Evolutionary conservation across 2,113 vertebrate species (phyloP), one percentile per base, ranked within the genome.

Genomic region (Oriolus oriolus): DNA sequence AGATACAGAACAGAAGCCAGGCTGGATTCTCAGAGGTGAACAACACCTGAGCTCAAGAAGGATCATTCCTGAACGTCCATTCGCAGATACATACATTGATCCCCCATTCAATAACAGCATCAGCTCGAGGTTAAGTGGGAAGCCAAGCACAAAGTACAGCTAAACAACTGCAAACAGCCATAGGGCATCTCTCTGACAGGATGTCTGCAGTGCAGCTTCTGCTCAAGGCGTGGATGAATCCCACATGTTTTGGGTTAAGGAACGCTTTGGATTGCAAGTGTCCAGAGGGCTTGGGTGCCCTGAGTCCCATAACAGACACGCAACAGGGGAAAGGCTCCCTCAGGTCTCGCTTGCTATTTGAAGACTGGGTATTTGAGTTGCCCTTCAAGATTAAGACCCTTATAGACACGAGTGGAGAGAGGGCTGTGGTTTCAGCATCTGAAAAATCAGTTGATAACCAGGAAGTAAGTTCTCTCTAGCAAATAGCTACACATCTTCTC

Each of bases 211-310:
- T 16, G 16, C n/a, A 80, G 24, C 21, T 68, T 41, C 87, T 6
- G 13, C 68, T 23, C 27, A 47, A 94, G 63, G 33, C 0, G 0
- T 11, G 28, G 41, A 50, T 64, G 53, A 80, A 76, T 41, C 47
- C 53, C 28, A 23, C 0, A 1, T 19, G 11, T 18, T 71, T 47
- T 57, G 73, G 35, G 21, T 52, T 89, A 68, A 73, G 60, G 56
- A 80, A 69, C 27, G 31, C 31, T 74, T 57, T 60, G 31, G 66
- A 65, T 8, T 81, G 31, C 59, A 64, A 60, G 5, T 22, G 35
- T 49, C 63, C 27, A 21, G 30, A 13, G 61, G 3, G 2, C n/a
- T 44, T 1, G 0, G 7, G 19, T 44, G 11, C 76, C 63, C 41
- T 23, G 17, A 69, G 10, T 47, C 22, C 56, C n/a, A 0, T 2